Evolutionary conservation across 2,797 vertebrate genomes (phyloP).

Genomic region (Hydrocynus forskahlii): DNA sequence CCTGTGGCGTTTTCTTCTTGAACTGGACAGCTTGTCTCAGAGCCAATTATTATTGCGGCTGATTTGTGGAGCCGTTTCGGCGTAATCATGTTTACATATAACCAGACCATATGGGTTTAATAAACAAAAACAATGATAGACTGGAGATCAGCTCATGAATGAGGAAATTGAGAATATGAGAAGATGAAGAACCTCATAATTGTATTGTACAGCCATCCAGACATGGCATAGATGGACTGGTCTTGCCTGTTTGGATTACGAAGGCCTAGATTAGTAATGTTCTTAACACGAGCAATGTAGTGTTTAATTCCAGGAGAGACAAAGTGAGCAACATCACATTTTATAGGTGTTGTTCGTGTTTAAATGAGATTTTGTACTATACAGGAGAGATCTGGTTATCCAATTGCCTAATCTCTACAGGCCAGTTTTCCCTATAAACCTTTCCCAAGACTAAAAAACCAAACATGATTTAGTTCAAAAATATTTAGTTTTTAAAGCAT

Average conservation of each 20-base stretch:
- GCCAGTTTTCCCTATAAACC: too few species aligned
- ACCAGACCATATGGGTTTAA: not conserved
- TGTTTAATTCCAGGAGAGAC: not conserved
- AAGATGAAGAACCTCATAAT: not conserved
- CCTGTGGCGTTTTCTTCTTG: not conserved
- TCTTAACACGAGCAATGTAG: not conserved
- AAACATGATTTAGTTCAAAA: too few species aligned
- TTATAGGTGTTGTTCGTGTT: not conserved
- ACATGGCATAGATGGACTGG: not conserved
- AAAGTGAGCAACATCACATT: not conserved
- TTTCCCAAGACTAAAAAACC: too few species aligned
- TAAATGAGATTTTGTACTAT: not conserved
- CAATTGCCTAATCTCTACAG: not conserved
- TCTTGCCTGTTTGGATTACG: constrained; percentile 7
- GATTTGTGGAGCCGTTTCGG: not conserved
- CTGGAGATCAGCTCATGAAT: not conserved
- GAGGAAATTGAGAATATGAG: constrained; percentile 16
- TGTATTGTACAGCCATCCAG: not conserved
- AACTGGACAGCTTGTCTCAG: constrained; percentile 57
- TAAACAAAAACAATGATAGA: not conserved
- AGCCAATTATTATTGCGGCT: constrained; percentile 55
- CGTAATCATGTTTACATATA: constrained; percentile 27
- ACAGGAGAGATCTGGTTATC: not conserved
- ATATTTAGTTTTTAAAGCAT: too few species aligned
- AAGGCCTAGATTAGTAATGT: constrained; percentile 6